Evolutionary conservation across 2,797 vertebrate genomes (phyloP).

Genomic region (Schizopygopsis pylzovi): DNA sequence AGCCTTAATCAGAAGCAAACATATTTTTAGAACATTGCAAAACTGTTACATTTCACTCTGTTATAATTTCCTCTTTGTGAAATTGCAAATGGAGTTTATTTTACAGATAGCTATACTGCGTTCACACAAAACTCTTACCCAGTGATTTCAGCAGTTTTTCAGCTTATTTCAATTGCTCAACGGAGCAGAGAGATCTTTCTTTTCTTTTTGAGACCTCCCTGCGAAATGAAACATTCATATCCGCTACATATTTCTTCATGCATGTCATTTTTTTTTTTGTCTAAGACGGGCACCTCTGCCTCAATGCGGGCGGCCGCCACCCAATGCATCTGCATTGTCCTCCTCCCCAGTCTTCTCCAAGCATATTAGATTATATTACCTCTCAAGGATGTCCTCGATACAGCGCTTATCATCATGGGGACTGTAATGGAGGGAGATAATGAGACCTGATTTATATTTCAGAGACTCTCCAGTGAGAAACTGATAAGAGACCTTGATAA

Average conservation of each 20-base stretch:
- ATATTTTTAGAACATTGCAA: not conserved
- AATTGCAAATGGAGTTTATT: not conserved
- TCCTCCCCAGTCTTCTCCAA: conserved; percentile 53
- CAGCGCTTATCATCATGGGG: conserved; percentile 76
- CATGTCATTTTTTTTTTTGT: conserved; percentile 31
- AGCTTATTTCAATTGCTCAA: conserved; percentile 30
- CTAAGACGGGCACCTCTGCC: conserved; percentile 27
- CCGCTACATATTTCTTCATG: conserved; percentile 44
- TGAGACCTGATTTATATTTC: conserved; percentile 75
- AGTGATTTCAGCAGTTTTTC: conserved; percentile 27
- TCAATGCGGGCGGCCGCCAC: conserved; percentile 25
- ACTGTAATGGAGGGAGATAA: conserved; percentile 78
- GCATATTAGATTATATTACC: conserved; percentile 69
- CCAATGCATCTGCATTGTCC: conserved; percentile 29
- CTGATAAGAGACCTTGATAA: conserved; percentile 64
- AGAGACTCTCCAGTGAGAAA: conserved; percentile 65
- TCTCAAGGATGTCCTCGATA: conserved; percentile 81
- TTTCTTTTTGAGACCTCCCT: conserved; percentile 12
- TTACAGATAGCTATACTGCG: not conserved
- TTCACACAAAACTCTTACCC: conserved; percentile 22
- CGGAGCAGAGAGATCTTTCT: conserved; percentile 24
- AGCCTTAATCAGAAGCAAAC: not conserved
- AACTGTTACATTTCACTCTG: not conserved
- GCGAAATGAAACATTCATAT: conserved; percentile 53
- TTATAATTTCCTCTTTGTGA: not conserved